Evolutionary conservation across 2,797 vertebrate species (phyloP).

Genomic region (Falco peregrinus): DNA sequence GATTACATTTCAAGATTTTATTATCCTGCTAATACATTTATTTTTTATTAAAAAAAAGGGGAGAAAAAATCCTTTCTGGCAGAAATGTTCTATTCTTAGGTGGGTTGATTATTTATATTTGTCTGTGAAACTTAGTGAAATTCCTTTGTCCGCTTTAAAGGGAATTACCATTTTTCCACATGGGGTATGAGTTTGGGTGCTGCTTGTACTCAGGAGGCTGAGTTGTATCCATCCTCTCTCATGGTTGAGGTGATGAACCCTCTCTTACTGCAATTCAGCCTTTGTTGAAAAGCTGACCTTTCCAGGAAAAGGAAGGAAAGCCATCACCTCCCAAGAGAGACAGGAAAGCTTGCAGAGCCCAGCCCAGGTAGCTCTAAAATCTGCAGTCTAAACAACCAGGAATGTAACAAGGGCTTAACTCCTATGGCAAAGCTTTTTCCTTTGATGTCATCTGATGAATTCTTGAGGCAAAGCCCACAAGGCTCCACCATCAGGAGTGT

Average conservation of each 20-base stretch:
- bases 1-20: background rate
- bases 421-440: background rate
- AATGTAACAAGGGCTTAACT: background rate
- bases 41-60: background rate
- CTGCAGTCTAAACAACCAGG: background rate
- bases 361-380: background rate
- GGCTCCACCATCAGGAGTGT: background rate
- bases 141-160: background rate
- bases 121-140: background rate
- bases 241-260: background rate
- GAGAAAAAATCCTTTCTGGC: background rate
- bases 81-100: background rate
- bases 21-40: background rate
- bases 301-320: background rate
- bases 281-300: background rate
- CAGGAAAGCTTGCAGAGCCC: background rate
- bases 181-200: background rate
- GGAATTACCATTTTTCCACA: background rate
- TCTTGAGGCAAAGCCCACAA: background rate
- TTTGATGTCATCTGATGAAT: background rate
- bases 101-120: background rate
- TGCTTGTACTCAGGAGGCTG: accelerated
- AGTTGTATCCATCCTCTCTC: background rate
- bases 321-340: background rate
- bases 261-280: background rate